Base-by-base conservation (phyloP, 2,888 invertebrate genomes). In the Leucophenga maculata region DNA sequence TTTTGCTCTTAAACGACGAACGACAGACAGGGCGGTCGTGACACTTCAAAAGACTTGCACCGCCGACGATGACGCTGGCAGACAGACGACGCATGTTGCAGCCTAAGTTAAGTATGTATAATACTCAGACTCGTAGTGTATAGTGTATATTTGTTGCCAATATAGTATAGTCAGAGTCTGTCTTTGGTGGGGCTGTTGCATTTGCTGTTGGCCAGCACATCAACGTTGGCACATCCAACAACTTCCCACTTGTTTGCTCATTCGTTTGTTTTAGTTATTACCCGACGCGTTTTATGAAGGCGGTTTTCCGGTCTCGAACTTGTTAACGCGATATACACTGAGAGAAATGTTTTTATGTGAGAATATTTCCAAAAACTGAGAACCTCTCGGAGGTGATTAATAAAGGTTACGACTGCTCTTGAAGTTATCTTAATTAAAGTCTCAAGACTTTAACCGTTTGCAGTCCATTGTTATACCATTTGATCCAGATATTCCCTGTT, bases 221-320 rank as follows among this genome's bases (percentile, higher is more conserved):
- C 65, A 65, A 65, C 69, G 50, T 74, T 67, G 62, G 70, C 64
- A 55, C 31, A 62, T 67, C 64, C 60, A 70, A 54, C 69, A 67
- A 83, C 84, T 83, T 82, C 81, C 84, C 84, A 82, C 81, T 82
- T 82, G 81, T 79, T 81, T 80, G 76, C 13, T 64, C 70, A 72
- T 69, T 75, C 72, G 74, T 74, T 77, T 75, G 77, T 71, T 77
- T 78, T 75, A 72, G 57, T 77, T 74, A 75, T 78, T 75, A 75
- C 31, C 16, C 16, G 65, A 8, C 13, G 18, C 52, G 2, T 20
- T 39, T 64, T 50, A 60, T 60, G 60, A 32, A 60, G 67, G 60
- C 60, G 52, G 67, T 32, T 68, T 68, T 68, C 67, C 67, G 67
- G 60, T 60, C 57, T 60, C n/a, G 22, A 44, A 55, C 67, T 67